These are phyloP conservation scores for Sphaerophoria taeniata DNA, from an alignment of 2,888 invertebrate genomes.

Conservation along the genomic window DNA sequence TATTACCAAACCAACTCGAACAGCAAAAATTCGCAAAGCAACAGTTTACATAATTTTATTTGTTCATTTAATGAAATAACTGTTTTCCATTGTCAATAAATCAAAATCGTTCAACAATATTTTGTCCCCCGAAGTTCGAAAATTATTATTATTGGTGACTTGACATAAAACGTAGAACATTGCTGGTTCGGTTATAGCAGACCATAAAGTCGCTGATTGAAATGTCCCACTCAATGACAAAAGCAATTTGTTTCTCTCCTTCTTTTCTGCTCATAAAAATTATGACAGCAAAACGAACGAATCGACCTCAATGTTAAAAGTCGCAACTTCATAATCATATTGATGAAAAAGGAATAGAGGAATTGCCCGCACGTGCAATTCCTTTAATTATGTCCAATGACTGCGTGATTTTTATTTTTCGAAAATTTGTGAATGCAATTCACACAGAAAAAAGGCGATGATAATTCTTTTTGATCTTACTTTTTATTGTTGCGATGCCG, in stretches of 20 bases:
- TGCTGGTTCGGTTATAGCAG: neutral
- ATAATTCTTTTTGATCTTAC: conserved; percentile 15
- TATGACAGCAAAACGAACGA: conserved; percentile 14
- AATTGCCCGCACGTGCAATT: conserved; percentile 10
- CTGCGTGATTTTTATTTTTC: neutral
- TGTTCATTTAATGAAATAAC: conserved; percentile 23
- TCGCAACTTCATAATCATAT: neutral
- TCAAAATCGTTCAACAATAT: conserved; percentile 33
- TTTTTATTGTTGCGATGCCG: neutral
- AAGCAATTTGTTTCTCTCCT: conserved; percentile 30
- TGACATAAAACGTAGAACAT: neutral
- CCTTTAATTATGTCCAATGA: conserved; percentile 27
- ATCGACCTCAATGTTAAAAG: conserved; percentile 21
- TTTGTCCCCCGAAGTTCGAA: neutral
- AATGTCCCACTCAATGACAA: conserved; percentile 28
- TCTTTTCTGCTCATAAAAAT: conserved; percentile 12
- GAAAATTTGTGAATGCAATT: conserved; percentile 23
- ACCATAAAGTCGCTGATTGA: conserved; percentile 23
- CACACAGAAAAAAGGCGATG: conserved; percentile 31
- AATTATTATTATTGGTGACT: conserved; percentile 22
- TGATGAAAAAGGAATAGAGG: no score
- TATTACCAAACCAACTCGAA: neutral
- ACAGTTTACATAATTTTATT: conserved; percentile 21
- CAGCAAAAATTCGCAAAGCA: neutral
- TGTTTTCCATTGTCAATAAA: conserved; percentile 33